These are phyloP conservation scores for Ichneumon xanthorius DNA, from an alignment of 2,888 invertebrate species.

Conservation along the genomic window DNA sequence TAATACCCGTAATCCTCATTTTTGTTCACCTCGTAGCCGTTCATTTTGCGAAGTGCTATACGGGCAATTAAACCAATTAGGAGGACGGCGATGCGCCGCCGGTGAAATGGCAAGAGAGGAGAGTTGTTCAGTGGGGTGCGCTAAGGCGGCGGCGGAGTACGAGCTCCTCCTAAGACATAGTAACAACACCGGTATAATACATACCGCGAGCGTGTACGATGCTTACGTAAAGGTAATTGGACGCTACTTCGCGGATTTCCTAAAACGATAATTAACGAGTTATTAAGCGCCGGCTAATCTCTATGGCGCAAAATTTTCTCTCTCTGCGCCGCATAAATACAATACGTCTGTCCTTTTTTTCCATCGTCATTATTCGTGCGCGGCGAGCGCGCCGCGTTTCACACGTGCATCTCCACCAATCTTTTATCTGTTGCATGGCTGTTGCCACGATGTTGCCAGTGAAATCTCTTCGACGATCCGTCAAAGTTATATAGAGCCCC, in stretches of 20 bases:
- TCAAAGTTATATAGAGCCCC: constrained; percentile 26
- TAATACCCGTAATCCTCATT: constrained; percentile 28
- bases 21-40: constrained; percentile 61
- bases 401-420: constrained; percentile 75
- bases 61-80: constrained; percentile 84
- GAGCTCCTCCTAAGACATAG: constrained; percentile 37
- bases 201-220: constrained; percentile 76
- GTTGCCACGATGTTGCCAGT: constrained; percentile 22
- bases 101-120: constrained; percentile 60
- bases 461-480: constrained; percentile 50
- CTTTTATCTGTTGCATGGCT: not conserved
- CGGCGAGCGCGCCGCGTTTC: constrained; percentile 74
- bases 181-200: constrained; percentile 65
- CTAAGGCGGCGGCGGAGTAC: constrained; percentile 28
- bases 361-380: constrained; percentile 76
- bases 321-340: constrained; percentile 27
- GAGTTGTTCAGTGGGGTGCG: constrained; percentile 24
- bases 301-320: constrained; percentile 42
- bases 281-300: constrained; percentile 82
- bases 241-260: constrained; percentile 82
- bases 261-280: constrained; percentile 85
- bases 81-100: constrained; percentile 69
- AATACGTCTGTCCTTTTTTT: constrained; percentile 32
- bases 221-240: constrained; percentile 84
- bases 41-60: constrained; percentile 75